Percentiles rank a stretch among this genome's conserved stretches.
These are phyloP conservation scores for Palaemon carinicauda DNA, from an alignment of 1,140 invertebrate species.

Conservation along the genomic window DNA sequence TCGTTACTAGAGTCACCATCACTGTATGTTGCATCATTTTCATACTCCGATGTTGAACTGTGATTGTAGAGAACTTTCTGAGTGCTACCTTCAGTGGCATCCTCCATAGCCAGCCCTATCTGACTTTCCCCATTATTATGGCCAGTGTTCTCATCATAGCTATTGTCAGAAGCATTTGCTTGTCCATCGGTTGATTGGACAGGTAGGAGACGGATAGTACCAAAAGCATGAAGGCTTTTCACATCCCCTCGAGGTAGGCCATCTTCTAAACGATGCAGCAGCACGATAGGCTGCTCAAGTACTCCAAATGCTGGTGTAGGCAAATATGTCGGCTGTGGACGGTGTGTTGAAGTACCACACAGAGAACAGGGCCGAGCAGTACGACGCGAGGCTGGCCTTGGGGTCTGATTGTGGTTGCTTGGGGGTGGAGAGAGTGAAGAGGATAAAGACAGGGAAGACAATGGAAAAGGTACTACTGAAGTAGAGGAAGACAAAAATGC, in stretches of 20 bases:
- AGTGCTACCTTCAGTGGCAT: no score
- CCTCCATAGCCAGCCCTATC: no score
- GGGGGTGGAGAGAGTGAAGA: not conserved
- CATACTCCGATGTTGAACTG: no score
- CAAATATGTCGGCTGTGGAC: not conserved
- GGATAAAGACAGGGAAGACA: not conserved
- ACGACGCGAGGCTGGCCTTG: not conserved
- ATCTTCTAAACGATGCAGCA: slow-evolving; percentile 39
- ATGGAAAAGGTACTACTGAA: not conserved
- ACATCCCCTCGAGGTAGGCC: slow-evolving; percentile 36
- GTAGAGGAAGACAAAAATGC: not conserved
- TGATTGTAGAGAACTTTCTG: no score
- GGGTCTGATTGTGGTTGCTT: not conserved
- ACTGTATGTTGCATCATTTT: no score
- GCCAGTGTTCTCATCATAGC: not conserved
- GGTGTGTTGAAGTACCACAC: slow-evolving; percentile 23
- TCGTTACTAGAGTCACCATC: no score
- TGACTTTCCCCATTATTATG: not conserved
- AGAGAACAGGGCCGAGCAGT: slow-evolving; percentile 28
- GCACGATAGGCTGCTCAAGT: slow-evolving; percentile 29
- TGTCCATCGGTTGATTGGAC: not conserved
- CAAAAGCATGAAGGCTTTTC: slow-evolving; percentile 38
- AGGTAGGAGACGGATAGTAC: slow-evolving; percentile 42
- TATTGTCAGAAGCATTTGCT: not conserved
- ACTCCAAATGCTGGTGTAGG: not conserved